These are phyloP conservation scores for Helicoverpa assulta DNA, from an alignment of 2,888 invertebrate species.

Conservation along the genomic window DNA sequence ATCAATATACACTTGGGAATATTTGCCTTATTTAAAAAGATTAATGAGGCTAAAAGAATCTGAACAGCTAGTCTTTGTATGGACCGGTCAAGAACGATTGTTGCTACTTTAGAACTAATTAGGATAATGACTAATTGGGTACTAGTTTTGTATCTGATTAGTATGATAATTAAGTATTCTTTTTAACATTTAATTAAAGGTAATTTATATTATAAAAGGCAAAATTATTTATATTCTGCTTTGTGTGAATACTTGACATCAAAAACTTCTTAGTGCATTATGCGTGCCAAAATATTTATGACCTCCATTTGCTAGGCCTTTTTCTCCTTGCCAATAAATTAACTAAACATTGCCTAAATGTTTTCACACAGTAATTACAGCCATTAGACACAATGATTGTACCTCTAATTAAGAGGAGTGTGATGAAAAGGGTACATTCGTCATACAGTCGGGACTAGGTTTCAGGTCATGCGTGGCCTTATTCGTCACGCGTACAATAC, in stretches of 20 bases:
- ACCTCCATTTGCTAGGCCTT: not conserved
- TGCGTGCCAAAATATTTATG: not conserved
- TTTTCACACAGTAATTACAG: conserved; percentile 23
- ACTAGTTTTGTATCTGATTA: not conserved
- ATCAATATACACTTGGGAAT: not conserved
- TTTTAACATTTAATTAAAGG: not conserved
- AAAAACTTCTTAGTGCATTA: not conserved
- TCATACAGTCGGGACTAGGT: conserved; percentile 5
- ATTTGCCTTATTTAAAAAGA: conserved; percentile 3
- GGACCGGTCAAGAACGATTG: conserved; percentile 12
- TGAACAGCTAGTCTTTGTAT: conserved; percentile 8
- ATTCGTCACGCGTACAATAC: conserved; percentile 22
- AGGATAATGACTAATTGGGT: not conserved
- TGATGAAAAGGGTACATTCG: not conserved
- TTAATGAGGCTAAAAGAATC: conserved; percentile 4
- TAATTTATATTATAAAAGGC: too few relatives aligned
- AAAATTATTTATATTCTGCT: too few relatives aligned
- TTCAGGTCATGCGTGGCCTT: conserved; percentile 35
- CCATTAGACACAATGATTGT: conserved; percentile 8
- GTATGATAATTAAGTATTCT: not conserved
- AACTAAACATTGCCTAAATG: conserved; percentile 9
- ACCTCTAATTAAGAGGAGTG: conserved; percentile 6
- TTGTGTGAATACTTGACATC: not conserved
- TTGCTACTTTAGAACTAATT: not conserved
- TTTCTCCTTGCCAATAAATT: not conserved